phyloP scores from a whole-genome alignment of 2,113 vertebrate species.

The Orthochromis indermauri region DNA sequence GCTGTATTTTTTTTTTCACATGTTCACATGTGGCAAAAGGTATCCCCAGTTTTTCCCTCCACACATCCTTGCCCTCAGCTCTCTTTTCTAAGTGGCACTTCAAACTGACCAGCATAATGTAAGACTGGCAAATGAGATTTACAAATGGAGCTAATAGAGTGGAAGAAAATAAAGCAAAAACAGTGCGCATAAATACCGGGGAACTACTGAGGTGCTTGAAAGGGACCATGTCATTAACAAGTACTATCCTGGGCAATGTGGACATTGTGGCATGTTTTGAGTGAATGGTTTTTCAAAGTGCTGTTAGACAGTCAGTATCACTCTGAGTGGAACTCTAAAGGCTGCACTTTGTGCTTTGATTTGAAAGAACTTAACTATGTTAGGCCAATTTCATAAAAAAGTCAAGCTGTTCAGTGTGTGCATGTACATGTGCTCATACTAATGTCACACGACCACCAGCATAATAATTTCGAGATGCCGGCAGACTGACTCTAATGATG shows the following conservation, averaged over 20 bases:
- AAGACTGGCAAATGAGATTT: neutral
- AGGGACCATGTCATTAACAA: neutral
- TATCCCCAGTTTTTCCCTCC: neutral
- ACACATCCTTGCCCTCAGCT: neutral
- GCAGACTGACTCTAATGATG: neutral
- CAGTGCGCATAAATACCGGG: neutral
- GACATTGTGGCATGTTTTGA: neutral
- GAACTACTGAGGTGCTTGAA: neutral
- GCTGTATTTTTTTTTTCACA: neutral
- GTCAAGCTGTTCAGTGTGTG: neutral
- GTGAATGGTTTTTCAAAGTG: neutral
- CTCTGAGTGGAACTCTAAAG: neutral
- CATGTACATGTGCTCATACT: neutral
- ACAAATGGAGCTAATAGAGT: neutral
- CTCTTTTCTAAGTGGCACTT: conserved; percentile 17
- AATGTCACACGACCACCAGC: neutral
- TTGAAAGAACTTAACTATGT: neutral
- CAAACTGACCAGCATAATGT: conserved; percentile 11
- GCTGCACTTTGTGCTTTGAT: conserved; percentile 4
- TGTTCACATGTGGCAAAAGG: neutral
- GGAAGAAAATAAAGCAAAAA: neutral
- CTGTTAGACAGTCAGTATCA: neutral
- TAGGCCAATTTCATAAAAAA: neutral
- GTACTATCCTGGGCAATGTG: neutral
- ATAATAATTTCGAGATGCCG: neutral